These are phyloP conservation scores for Hiodon tergisus DNA, from an alignment of 2,113 vertebrate genomes.

Conservation along the genomic window DNA sequence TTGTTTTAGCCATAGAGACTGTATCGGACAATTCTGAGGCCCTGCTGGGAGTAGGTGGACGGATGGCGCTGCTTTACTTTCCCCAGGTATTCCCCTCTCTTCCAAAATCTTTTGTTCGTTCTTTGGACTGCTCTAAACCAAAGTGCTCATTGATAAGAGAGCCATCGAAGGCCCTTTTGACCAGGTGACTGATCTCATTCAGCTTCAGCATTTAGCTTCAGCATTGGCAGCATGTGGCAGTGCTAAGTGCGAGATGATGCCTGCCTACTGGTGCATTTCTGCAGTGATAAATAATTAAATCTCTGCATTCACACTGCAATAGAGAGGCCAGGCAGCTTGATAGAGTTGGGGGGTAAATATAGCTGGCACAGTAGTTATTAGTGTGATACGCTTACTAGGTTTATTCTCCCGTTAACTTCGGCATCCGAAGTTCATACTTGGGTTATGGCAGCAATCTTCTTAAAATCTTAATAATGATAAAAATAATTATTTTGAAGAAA, in stretches of 20 bases:
- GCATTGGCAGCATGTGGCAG: not conserved
- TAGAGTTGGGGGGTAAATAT: not conserved
- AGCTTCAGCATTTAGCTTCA: not conserved
- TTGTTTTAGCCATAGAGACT: too few species aligned
- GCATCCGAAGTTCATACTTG: conserved; percentile 29
- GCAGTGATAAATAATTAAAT: conserved; percentile 34
- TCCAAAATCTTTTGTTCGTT: too few species aligned
- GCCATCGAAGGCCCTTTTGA: conserved; percentile 17
- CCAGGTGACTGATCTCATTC: conserved; percentile 29
- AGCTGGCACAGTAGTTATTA: conserved; percentile 18
- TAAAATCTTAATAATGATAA: not conserved
- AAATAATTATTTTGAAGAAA: too few species aligned
- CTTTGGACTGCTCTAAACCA: too few species aligned
- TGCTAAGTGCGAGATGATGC: not conserved
- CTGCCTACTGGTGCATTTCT: conserved; percentile 10
- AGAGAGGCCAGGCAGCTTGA: not conserved
- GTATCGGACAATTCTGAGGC: not conserved
- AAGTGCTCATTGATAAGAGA: too few species aligned
- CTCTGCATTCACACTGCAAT: conserved; percentile 23
- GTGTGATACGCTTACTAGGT: conserved; percentile 24
- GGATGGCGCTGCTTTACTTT: too few species aligned
- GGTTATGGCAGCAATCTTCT: conserved; percentile 29
- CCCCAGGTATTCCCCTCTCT: too few species aligned
- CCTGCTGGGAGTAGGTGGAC: conserved; percentile 24
- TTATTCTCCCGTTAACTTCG: conserved; percentile 26